phyloP scores from a whole-genome alignment of 2,113 vertebrate species.

The Proteles cristata region DNA sequence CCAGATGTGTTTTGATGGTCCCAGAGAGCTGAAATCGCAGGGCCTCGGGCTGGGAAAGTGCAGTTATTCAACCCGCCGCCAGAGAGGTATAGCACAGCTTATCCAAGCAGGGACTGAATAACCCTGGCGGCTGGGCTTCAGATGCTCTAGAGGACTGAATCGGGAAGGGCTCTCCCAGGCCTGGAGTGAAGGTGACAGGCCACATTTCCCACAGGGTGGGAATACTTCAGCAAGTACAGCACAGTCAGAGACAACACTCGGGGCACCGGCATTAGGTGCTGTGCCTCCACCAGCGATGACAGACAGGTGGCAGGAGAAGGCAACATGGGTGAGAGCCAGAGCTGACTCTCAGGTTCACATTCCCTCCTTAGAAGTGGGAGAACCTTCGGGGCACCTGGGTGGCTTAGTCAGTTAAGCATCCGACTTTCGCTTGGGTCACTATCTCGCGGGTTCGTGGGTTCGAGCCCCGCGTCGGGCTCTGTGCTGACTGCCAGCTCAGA shows the following conservation, averaged over 20 bases:
- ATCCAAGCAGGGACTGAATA: background rate
- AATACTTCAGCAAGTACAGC: background rate
- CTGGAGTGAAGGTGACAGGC: background rate
- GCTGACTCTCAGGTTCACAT: background rate
- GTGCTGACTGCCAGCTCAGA: too few relatives aligned
- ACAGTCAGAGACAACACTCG: background rate
- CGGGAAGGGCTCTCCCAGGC: background rate
- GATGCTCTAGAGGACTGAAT: background rate
- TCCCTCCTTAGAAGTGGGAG: background rate
- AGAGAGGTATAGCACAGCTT: background rate
- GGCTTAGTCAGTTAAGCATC: too few relatives aligned
- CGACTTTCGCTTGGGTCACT: too few relatives aligned
- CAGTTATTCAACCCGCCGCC: background rate
- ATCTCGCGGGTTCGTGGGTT: too few relatives aligned
- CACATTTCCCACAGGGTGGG: background rate
- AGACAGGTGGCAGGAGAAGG: background rate
- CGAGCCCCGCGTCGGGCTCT: too few relatives aligned
- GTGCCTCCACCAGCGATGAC: background rate
- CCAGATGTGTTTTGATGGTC: background rate
- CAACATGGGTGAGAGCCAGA: background rate
- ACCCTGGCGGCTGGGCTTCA: background rate
- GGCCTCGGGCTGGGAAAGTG: background rate
- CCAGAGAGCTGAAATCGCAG: background rate
- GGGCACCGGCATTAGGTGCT: background rate
- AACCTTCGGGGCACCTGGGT: too few relatives aligned